Percentiles rank a stretch among this genome's conserved stretches.
phyloP scores from a whole-genome alignment of 2,797 vertebrate species.

The Pangasius djambal region DNA sequence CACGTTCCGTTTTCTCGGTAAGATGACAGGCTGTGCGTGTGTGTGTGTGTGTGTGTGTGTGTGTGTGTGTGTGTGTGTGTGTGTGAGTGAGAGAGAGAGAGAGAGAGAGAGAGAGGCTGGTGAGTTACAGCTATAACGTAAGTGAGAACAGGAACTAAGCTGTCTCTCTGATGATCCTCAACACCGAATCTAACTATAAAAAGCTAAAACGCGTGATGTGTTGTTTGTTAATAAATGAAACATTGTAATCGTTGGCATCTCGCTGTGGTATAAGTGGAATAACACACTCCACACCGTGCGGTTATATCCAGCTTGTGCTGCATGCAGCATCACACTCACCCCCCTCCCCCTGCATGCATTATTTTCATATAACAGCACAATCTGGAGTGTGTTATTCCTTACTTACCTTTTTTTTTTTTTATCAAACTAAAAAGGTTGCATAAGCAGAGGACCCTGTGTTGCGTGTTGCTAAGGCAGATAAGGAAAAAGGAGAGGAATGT shows the following conservation, averaged over 20 bases:
- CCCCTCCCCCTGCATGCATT: not conserved
- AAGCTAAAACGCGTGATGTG: not conserved
- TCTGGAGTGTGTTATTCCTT: not conserved
- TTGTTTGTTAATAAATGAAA: not conserved
- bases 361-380: not conserved
- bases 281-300: too few species aligned
- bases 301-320: too few species aligned
- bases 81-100: not conserved
- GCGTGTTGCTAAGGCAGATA: not conserved
- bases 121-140: not conserved
- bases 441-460: not conserved
- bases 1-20: not conserved
- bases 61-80: too few species aligned
- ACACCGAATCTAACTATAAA: not conserved
- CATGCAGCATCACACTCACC: too few species aligned
- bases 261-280: not conserved
- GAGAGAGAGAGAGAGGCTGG: not conserved
- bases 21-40: not conserved
- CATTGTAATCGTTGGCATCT: not conserved
- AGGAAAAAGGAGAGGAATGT: constrained; percentile 59
- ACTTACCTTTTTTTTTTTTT: not conserved
- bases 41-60: not conserved
- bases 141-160: not conserved
- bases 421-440: not conserved
- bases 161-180: not conserved